These are phyloP conservation scores for Chlorodrepanis virens DNA, from an alignment of 2,113 vertebrate genomes.

Conservation along the genomic window DNA sequence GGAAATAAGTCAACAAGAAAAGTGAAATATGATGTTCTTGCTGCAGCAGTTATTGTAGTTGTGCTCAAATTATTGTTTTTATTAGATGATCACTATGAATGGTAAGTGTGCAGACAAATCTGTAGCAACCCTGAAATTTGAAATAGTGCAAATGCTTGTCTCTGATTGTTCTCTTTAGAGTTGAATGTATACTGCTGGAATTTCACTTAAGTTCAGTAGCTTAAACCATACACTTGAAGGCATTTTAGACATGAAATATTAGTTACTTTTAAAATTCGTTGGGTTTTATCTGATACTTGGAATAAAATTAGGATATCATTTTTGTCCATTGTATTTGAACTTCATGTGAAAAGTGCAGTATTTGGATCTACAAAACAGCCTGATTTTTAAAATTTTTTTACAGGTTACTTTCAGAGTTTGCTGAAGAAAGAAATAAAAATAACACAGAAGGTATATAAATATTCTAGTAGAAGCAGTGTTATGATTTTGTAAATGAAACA, in stretches of 20 bases:
- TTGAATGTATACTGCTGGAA: neutral
- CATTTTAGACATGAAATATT: neutral
- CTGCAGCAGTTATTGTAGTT: conserved; percentile 82
- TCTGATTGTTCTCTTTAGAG: neutral
- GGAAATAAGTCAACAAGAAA: conserved; percentile 32
- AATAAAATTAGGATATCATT: neutral
- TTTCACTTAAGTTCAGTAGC: neutral
- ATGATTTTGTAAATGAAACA: neutral
- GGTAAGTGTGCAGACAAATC: conserved; percentile 71
- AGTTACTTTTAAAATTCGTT: neutral
- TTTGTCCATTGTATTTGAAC: neutral
- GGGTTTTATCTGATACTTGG: neutral
- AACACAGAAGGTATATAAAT: conserved; percentile 71
- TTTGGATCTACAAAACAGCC: neutral
- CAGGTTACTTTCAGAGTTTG: conserved; percentile 70
- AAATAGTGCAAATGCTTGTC: neutral
- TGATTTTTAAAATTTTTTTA: neutral
- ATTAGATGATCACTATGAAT: conserved; percentile 85
- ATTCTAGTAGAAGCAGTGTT: neutral
- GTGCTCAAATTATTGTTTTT: conserved; percentile 87
- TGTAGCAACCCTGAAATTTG: neutral
- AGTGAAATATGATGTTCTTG: conserved; percentile 83
- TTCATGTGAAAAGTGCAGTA: neutral
- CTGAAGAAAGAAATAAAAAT: conserved; percentile 61
- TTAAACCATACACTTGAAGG: neutral